Base-by-base conservation (phyloP, 30 jellyfish, hydroid and myxozoan genomes). In the Mastigias papua region DNA sequence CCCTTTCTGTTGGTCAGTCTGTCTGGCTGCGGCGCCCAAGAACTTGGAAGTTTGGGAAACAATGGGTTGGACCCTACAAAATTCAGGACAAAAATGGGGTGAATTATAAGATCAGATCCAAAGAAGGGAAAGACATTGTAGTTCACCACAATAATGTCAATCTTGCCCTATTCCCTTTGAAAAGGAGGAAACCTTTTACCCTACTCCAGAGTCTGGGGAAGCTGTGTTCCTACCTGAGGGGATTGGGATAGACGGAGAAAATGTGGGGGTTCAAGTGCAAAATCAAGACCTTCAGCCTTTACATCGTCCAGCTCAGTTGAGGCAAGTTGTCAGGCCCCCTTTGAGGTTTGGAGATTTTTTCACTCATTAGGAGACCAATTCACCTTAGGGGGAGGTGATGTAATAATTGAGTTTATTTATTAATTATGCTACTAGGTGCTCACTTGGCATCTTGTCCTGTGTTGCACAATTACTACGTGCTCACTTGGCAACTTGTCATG, bases 11-110 rank as follows among this genome's bases (percentile, higher is more conserved):
- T 54, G 78, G 89, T 33, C 80, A 57, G 54, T 19, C 89, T 16
- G 89, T 78, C 57, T 78, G 89, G 78, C 28, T 78, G 79, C 89
- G 89, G 30, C 79, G 79, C 65, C 89, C 80, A 77, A 78, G 57
- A 76, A 49, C 63, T 51, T 28, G 89, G 78, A 78, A 78, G 34
- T 63, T 78, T 78, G 78, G 89, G 3, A 78, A 31, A 68, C 10
- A 54, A 76, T 63, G 89, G 89, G 65, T 57, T 1, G 89, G 65
- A 31, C 89, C 79, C 25, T 78, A 51, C 79, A 57, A 32, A 31
- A 58, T 78, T 49, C 32, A 2, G 51, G 22, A 79, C 57, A n/a
- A 34, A 7, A 28, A n/a, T 54, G 89, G 65, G 34, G 89, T 57
- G 1, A 58, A 22, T 42, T 78, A 57, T 32, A 27, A 26, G 23